Percentiles rank a stretch among this genome's conserved stretches.
Evolutionary conservation across 2,797 vertebrate genomes (phyloP).

Genomic region (Odontamblyopus lacepedii): DNA sequence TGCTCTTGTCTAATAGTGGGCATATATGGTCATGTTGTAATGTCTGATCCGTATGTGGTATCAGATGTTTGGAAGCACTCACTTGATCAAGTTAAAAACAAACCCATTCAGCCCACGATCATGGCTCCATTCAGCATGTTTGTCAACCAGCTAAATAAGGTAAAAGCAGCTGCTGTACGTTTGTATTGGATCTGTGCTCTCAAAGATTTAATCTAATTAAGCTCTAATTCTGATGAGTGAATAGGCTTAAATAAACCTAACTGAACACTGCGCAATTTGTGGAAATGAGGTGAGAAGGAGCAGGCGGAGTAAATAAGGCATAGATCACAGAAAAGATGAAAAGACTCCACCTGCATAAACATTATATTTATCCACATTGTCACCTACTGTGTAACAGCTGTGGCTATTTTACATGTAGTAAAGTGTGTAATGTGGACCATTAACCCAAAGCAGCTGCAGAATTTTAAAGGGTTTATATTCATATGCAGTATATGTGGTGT

Average conservation of each 20-base stretch:
- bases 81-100: slow-evolving; percentile 25
- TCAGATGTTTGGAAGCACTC: background rate
- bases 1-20: background rate
- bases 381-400: slow-evolving; percentile 6
- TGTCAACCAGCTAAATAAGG: background rate
- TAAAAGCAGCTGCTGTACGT: slow-evolving; percentile 11
- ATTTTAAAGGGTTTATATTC: background rate
- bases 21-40: background rate
- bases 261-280: slow-evolving; percentile 9
- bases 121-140: background rate
- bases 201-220: slow-evolving; percentile 26
- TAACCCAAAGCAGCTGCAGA: background rate
- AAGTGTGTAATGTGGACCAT: background rate
- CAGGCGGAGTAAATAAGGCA: slow-evolving; percentile 2
- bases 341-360: slow-evolving; percentile 21
- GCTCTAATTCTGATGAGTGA: slow-evolving; percentile 15
- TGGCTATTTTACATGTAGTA: background rate
- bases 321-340: background rate
- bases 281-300: slow-evolving; percentile 4
- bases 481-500: background rate
- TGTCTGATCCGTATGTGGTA: background rate
- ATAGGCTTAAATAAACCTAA: slow-evolving; percentile 19
- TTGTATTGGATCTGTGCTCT: slow-evolving; percentile 6
- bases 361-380: slow-evolving; percentile 18
- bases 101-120: background rate